These are phyloP conservation scores for Zoanthus gigantus DNA, from an alignment of 92 coral and sea anemone genomes.

Conservation along the genomic window DNA sequence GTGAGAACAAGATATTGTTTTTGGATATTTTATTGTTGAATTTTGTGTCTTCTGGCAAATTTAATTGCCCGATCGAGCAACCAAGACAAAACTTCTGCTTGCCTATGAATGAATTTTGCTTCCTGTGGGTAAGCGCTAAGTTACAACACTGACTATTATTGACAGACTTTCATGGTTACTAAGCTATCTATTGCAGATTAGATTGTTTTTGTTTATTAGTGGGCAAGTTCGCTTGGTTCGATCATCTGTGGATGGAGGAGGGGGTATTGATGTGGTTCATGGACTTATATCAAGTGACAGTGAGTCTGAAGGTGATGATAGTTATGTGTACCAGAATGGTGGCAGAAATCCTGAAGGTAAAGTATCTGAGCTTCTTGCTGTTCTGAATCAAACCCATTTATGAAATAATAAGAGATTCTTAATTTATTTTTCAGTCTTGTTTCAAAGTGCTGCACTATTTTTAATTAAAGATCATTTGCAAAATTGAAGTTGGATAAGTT, in stretches of 20 bases:
- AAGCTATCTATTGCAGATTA: no score
- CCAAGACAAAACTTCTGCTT: no score
- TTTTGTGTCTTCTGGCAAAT: no score
- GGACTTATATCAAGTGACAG: slow-evolving; percentile 54
- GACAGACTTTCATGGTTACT: no score
- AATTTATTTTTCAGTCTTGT: not conserved
- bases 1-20: no score
- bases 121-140: no score
- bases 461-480: no score
- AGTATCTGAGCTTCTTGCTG: not conserved
- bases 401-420: not conserved
- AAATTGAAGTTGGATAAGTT: no score
- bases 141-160: no score
- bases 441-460: not conserved
- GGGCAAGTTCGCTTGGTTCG: slow-evolving; percentile 88
- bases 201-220: slow-evolving; percentile 28
- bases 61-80: no score
- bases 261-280: slow-evolving; percentile 83
- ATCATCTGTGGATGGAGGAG: slow-evolving; percentile 71
- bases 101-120: no score
- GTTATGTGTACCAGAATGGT: slow-evolving; percentile 48
- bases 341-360: slow-evolving; percentile 71
- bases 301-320: slow-evolving; percentile 68
- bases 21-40: no score
- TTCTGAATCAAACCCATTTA: not conserved